These are phyloP conservation scores for Apamea sordens DNA, from an alignment of 2,888 invertebrate species.

Conservation along the genomic window DNA sequence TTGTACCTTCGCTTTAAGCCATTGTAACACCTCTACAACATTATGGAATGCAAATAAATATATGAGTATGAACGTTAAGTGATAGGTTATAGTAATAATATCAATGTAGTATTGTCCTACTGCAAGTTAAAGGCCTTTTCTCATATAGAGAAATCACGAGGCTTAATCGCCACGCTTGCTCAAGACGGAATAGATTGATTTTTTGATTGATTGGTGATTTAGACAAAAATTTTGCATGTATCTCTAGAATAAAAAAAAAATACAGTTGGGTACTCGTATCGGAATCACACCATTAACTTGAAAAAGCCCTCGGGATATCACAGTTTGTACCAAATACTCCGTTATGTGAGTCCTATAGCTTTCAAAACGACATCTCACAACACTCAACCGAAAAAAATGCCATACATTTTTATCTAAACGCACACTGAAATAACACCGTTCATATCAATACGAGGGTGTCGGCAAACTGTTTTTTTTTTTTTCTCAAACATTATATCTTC, in stretches of 20 bases:
- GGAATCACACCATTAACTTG: conserved; percentile 1
- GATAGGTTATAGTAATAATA: not conserved
- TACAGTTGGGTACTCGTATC: not conserved
- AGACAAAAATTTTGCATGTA: not conserved
- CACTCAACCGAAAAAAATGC: conserved; percentile 57
- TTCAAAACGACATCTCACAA: conserved; percentile 46
- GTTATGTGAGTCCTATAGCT: conserved; percentile 25
- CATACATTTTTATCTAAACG: conserved; percentile 68
- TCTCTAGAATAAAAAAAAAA: not conserved
- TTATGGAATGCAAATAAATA: no score
- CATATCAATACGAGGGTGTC: conserved; percentile 64
- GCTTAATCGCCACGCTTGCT: not conserved
- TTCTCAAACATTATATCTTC: conserved; percentile 83
- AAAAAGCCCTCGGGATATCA: conserved; percentile 19
- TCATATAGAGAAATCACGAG: not conserved
- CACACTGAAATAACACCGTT: conserved; percentile 64
- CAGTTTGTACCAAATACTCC: conserved; percentile 27
- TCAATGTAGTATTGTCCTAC: not conserved
- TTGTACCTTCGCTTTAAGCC: no score
- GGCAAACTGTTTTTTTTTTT: conserved; percentile 67
- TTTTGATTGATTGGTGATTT: not conserved
- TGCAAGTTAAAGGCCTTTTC: not conserved
- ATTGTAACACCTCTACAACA: no score
- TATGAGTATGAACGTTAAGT: not conserved
- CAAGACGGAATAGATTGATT: not conserved